Base-by-base conservation (phyloP, 1,140 invertebrate genomes). In the Macrobrachium rosenbergii region DNA sequence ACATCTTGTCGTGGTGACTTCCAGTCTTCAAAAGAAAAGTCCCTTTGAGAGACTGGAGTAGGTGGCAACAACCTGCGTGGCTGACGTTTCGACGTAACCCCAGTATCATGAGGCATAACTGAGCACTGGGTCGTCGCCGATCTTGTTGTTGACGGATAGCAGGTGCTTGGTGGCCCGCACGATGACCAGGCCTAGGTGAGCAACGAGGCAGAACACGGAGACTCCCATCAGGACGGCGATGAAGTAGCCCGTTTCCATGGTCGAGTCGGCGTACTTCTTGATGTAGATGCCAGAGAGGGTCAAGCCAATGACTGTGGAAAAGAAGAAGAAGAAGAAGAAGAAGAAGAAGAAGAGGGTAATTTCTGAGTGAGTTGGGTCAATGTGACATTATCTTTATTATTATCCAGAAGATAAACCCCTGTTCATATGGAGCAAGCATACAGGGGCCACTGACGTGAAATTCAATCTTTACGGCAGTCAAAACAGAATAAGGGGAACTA, bases 21-120 rank as follows among this genome's bases (percentile, higher is more conserved):
- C 52, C 52, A 52, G 12, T 52, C 12, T 52, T 52, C 52, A 52
- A 52, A 52, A n/a, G n/a, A n/a, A 8, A 52, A 5, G 52, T 5
- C 28, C 3, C 8, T 5, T 63, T 81, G 23, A 87, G 28, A 87
- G 84, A 78, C 84, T 87, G 64, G 84, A 73, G 78, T 87, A 87
- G 10, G 78, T 87, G 63, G 84, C 78, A 21, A 87, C n/a, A 43
- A 64, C 43, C 52, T 81, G 84, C 11, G 84, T 64, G 72, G 67
- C 28, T 37, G 84, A 87, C 19, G 84, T 62, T 59, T 87, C 84
- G 19, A 87, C 84, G 28, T 87, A 87, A 43, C 84, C 84, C 84
- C 84, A 87, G 78, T 87, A 87, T 87, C 84, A 87, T 67, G 88
- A 69, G 59, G 88, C 83, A 23, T 79, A 89, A 63, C 88, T 89